Base-by-base conservation (phyloP, 2,113 vertebrate genomes). In the Furnarius figulus region DNA sequence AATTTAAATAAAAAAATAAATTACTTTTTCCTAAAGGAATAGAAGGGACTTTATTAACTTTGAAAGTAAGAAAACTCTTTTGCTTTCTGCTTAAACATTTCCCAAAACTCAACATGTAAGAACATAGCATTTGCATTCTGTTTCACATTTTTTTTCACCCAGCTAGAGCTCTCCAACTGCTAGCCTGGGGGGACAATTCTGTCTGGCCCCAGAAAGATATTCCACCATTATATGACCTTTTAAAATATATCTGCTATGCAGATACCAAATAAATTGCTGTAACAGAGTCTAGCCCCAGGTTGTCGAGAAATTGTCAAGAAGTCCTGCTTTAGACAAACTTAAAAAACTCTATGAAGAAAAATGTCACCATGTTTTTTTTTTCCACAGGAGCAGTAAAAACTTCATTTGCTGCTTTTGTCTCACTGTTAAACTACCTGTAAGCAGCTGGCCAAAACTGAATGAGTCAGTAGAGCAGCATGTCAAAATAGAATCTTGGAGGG, bases 181-280 rank as follows among this genome's bases (percentile, higher is more conserved):
- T 96, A 88, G 95, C 94, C 92, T 96, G 86, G 83, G 85, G 94
- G 90, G 23, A 95, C 88, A 93, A 95, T 93, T 93, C 90, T 93
- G 83, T 80, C 90, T 94, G 85, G 94, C 83, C 95, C 92, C 75
- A 90, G 88, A 93, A 96, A 96, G 79, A 80, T 88, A 97, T 88
- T 96, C 72, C 79, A 96, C 96, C 67, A 94, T 92, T 94, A 90
- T 97, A 94, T 95, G 95, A 95, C 94, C 95, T 97, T 97, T 95
- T 88, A 94, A 97, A 97, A 94, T 95, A 63, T 94, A 94, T 90
- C 92, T 92, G 68, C 83, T 96, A 88, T 93, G 85, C 85, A 96
- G 92, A 93, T 95, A 85, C 95, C 90, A 95, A 95, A 93, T 94
- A 97, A 95, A 95, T 92, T 96, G 88, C 85, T 88, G 72, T 80